These are phyloP conservation scores for Morbakka virulenta DNA, from an alignment of 30 jellyfish, hydroid and myxozoan species.

Conservation along the genomic window DNA sequence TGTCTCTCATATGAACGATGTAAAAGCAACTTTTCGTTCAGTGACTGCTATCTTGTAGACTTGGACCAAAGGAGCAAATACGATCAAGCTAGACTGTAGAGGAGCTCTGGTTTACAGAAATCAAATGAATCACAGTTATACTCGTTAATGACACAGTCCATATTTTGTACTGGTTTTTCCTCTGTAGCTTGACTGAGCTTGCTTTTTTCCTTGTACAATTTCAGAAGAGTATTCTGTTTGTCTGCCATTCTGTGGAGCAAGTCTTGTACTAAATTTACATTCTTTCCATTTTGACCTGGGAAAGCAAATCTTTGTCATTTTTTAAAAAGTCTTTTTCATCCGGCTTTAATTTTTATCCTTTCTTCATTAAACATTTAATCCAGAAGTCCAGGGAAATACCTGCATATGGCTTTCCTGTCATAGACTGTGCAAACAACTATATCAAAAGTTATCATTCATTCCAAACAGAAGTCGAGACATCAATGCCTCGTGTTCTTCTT, in stretches of 20 bases:
- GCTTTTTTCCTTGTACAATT: slow-evolving; percentile 4
- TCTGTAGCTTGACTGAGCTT: slow-evolving; percentile 12
- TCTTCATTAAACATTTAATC: slow-evolving; percentile 8
- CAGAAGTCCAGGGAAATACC: slow-evolving; percentile 10
- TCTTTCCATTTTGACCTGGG: not conserved
- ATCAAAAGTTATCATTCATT: too few species aligned
- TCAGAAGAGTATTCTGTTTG: not conserved
- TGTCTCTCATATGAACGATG: slow-evolving; percentile 8
- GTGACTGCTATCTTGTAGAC: slow-evolving; percentile 25
- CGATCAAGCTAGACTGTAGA: slow-evolving; percentile 20
- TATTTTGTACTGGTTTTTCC: slow-evolving; percentile 8
- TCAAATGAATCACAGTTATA: slow-evolving; percentile 23
- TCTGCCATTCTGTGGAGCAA: slow-evolving; percentile 29
- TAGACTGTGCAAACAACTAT: slow-evolving; percentile 36
- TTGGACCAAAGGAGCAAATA: slow-evolving; percentile 8
- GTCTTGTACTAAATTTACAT: slow-evolving; percentile 7
- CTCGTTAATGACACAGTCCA: slow-evolving; percentile 12
- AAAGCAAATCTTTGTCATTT: not conserved
- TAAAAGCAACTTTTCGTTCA: slow-evolving; percentile 4
- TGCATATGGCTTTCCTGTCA: slow-evolving; percentile 31
- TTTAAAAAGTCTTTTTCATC: slow-evolving; percentile 3
- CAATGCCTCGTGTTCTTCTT: slow-evolving; percentile 13
- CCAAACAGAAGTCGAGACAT: too few species aligned
- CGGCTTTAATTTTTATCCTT: slow-evolving; percentile 21
- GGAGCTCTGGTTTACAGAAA: slow-evolving; percentile 8